A percentile compares a stretch with the other conserved stretches of the same genome.
These are phyloP conservation scores for Herminia tarsipennalis DNA, from an alignment of 2,888 invertebrate genomes.

Conservation along the genomic window DNA sequence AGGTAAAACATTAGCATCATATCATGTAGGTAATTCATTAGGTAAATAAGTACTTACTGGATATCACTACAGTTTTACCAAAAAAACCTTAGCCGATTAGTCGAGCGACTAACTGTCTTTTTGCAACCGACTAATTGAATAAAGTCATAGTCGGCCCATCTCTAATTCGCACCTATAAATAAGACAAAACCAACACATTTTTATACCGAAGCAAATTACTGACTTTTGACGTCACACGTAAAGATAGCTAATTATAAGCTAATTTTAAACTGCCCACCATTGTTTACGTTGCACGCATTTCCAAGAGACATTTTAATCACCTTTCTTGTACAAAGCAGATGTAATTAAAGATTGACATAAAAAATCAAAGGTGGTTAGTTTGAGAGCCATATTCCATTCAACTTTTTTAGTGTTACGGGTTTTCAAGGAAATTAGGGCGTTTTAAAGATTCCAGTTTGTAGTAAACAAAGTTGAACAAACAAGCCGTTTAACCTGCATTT, in stretches of 20 bases:
- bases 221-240: constrained; percentile 7
- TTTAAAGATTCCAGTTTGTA: too few species aligned
- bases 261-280: constrained; percentile 5
- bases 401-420: constrained; percentile 1
- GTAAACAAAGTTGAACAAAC: too few species aligned
- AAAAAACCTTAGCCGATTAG: too few species aligned
- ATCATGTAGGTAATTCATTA: too few species aligned
- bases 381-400: not conserved
- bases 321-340: constrained; percentile 5
- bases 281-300: constrained; percentile 8
- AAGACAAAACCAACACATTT: not conserved
- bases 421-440: too few species aligned
- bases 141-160: too few species aligned
- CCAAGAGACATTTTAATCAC: constrained; percentile 12
- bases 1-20: too few species aligned
- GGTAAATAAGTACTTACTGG: too few species aligned
- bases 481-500: too few species aligned
- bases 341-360: constrained; percentile 2
- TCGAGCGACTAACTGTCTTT: too few species aligned
- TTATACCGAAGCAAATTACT: not conserved
- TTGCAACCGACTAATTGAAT: too few species aligned
- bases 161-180: not conserved
- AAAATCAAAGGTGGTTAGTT: constrained; percentile 7
- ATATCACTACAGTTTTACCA: too few species aligned
- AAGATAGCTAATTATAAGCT: constrained; percentile 6